These are phyloP conservation scores for Phrynosoma platyrhinos DNA, from an alignment of 2,113 vertebrate species.

Conservation along the genomic window DNA sequence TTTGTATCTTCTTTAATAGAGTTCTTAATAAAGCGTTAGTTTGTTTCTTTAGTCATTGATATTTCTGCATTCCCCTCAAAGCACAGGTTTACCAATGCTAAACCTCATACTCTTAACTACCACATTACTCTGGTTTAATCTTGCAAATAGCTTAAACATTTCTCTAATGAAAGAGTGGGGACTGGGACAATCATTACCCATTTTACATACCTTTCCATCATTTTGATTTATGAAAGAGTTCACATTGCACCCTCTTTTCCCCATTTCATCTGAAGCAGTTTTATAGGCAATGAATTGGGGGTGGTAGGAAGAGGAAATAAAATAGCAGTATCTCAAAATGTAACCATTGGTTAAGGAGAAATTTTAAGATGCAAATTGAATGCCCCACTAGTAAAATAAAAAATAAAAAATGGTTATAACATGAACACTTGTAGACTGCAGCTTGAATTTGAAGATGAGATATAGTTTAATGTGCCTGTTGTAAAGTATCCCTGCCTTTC, in stretches of 20 bases:
- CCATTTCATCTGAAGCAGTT: background rate
- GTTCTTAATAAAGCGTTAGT: too few relatives aligned
- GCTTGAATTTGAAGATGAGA: conserved; percentile 67
- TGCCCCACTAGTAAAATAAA: conserved; percentile 37
- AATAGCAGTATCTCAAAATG: background rate
- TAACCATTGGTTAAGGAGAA: conserved; percentile 11
- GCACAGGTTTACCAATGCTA: background rate
- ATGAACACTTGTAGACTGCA: conserved; percentile 55
- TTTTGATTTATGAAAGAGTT: conserved; percentile 8
- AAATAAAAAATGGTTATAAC: conserved; percentile 55
- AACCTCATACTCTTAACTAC: background rate
- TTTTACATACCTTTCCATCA: background rate
- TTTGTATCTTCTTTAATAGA: too few relatives aligned
- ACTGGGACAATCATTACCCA: background rate
- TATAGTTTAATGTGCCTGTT: conserved; percentile 56
- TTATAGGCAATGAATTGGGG: background rate
- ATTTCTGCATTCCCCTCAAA: background rate
- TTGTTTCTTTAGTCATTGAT: too few relatives aligned
- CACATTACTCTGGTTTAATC: background rate
- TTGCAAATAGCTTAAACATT: background rate
- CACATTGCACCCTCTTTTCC: too few relatives aligned
- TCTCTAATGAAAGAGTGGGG: background rate
- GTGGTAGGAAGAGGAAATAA: background rate
- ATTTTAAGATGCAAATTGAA: conserved; percentile 58
- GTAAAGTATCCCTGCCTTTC: conserved; percentile 63